phyloP scores from a whole-genome alignment of 2,888 invertebrate species.

The Pecten maximus region DNA sequence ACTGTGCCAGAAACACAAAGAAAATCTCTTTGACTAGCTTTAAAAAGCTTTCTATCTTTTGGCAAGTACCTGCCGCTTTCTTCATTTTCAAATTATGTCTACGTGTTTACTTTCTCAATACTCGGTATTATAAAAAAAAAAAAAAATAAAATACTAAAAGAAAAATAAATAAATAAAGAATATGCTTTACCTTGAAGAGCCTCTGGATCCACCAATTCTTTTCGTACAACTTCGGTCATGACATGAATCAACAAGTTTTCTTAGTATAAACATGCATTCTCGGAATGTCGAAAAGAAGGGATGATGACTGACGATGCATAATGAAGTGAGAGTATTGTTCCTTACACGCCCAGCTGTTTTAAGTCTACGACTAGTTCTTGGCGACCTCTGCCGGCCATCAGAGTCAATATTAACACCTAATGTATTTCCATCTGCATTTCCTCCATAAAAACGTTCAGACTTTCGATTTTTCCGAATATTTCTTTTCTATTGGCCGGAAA shows the following conservation, averaged over 20 bases:
- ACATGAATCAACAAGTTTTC: constrained; percentile 98
- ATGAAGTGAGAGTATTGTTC: constrained; percentile 96
- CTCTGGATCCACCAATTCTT: constrained; percentile 93
- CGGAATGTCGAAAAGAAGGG: constrained; percentile 99
- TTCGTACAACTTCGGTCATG: constrained; percentile 91
- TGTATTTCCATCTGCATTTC: constrained; percentile 63
- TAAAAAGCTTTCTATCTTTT: too few relatives aligned
- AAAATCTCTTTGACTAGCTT: too few relatives aligned
- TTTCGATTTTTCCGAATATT: constrained; percentile 66
- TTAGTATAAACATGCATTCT: constrained; percentile 97
- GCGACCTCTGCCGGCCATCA: constrained; percentile 71
- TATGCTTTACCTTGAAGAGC: constrained; percentile 88
- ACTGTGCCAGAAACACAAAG: too few relatives aligned
- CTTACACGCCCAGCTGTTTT: constrained; percentile 82
- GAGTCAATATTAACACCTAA: constrained; percentile 65
- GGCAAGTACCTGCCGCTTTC: too few relatives aligned
- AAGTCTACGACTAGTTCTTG: constrained; percentile 75
- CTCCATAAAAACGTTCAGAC: constrained; percentile 65
- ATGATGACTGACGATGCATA: constrained; percentile 99
- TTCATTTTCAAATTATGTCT: too few relatives aligned
- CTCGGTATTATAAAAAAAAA: too few relatives aligned
- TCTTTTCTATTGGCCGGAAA: constrained; percentile 90
- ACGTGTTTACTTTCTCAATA: too few relatives aligned
- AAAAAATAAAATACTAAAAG: too few relatives aligned
- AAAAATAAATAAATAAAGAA: background rate